Percentiles rank a stretch among this genome's conserved stretches.
Conservation (phyloP, 2,888 invertebrate genomes). For the Arctia plantaginis region DNA sequence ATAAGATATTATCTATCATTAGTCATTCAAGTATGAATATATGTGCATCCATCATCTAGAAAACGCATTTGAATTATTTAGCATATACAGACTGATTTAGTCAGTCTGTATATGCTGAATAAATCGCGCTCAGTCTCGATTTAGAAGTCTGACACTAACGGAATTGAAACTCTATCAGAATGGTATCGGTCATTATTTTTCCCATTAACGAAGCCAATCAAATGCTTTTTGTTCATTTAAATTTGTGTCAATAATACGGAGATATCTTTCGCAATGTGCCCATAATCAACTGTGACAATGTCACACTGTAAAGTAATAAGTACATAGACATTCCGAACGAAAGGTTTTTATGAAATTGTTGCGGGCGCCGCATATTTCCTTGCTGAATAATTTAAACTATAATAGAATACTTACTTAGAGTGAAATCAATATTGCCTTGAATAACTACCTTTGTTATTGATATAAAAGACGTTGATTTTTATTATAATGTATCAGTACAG, state of each 20-base stretch:
- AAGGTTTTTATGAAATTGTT: slow-evolving; percentile 70
- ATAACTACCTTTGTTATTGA: slow-evolving; percentile 69
- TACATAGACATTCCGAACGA: slow-evolving; percentile 57
- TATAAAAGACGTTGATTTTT: slow-evolving; percentile 78
- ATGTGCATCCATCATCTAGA: not conserved
- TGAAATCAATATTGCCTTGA: slow-evolving; percentile 82
- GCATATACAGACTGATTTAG: too few species aligned
- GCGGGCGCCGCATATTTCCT: slow-evolving; percentile 63
- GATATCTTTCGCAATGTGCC: slow-evolving; percentile 61
- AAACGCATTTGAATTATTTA: too few species aligned
- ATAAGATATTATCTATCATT: not conserved
- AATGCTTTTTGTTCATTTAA: slow-evolving; percentile 53
- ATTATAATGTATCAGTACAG: slow-evolving; percentile 72
- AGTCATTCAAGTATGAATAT: not conserved
- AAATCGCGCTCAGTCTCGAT: not conserved
- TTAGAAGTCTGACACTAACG: not conserved
- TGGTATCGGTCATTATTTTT: slow-evolving; percentile 25
- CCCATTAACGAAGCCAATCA: slow-evolving; percentile 32
- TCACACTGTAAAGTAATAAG: slow-evolving; percentile 54
- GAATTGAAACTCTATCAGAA: not conserved
- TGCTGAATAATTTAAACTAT: slow-evolving; percentile 65
- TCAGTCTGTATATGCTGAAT: not conserved
- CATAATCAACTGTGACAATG: slow-evolving; percentile 64
- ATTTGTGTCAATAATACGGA: slow-evolving; percentile 62
- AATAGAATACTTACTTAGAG: slow-evolving; percentile 60